Evolutionary conservation across 2,888 invertebrate genomes (phyloP), one percentile per base, ranked within the genome.

Genomic region (Endomychus coccineus): DNA sequence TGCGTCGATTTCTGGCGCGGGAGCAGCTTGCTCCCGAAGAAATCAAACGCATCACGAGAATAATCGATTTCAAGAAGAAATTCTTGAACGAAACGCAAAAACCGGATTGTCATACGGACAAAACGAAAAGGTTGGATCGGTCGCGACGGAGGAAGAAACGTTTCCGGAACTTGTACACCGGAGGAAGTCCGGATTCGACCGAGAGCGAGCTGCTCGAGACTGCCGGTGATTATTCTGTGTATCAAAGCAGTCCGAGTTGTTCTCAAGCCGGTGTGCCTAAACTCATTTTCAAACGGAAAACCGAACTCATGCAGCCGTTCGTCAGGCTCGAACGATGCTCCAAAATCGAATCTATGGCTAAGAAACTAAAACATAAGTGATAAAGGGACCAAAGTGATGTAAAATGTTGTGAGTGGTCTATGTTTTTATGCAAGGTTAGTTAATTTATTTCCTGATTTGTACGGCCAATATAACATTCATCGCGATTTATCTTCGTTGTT

Each of bases 201-300:
- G 44, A 46, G 21, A 40, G 29, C 16, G 49, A 52, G 10, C 31
- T 44, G n/a, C 30, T 36, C 3, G 39, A 38, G 17, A 43, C 39
- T 25, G 38, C 23, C 9, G 49, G 47, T 4, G 55, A 55, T 33
- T 59, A 58, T 35, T 52, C 55, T 1, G 59, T 59, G 16, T 51
- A 51, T 2, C 54, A 52, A 23, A 44, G 52, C 7, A 23, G 31
- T 16, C n/a, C 5, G n/a, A 32, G 33, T 15, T n/a, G n/a, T n/a
- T 51, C 52, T 39, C 49, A 50, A 5, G 51, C 52, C 15, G 58
- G 56, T 4, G 52, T 56, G 36, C 58, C 57, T 7, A 59, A 59
- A 42, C 46, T 59, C 17, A 57, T 59, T 27, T 53, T 59, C 31
- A 59, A 59, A 40, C 44, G 59, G 17, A 57, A 54, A 36, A 46